Evolutionary conservation across 2,113 vertebrate genomes (phyloP).

Genomic region (Melanerpes formicivorus): DNA sequence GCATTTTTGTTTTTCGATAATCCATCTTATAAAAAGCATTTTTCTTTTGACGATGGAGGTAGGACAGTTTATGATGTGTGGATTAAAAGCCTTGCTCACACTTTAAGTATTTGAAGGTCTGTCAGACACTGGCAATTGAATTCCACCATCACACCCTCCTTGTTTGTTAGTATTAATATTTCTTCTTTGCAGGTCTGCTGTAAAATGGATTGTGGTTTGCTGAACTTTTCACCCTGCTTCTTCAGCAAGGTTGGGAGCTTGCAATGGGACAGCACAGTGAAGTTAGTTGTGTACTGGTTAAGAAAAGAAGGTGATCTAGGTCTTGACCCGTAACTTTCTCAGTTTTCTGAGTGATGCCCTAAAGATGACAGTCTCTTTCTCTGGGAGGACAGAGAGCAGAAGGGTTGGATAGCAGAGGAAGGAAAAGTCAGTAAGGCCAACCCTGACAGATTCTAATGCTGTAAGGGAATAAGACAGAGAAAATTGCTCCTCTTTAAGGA

Average conservation of each 20-base stretch:
- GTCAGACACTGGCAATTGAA: not conserved
- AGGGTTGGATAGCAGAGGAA: not conserved
- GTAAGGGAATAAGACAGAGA: not conserved
- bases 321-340: not conserved
- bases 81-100: conserved; percentile 22
- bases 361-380: not conserved
- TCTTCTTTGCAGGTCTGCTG: conserved; percentile 7
- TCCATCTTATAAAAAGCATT: not conserved
- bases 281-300: not conserved
- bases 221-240: conserved; percentile 46
- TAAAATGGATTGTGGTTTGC: not conserved
- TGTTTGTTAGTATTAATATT: conserved; percentile 29
- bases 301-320: not conserved
- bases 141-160: not conserved
- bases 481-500: not conserved
- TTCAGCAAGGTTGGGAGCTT: not conserved
- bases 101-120: not conserved
- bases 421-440: not conserved
- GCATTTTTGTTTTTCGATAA: not conserved
- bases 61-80: not conserved
- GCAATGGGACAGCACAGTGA: not conserved
- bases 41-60: not conserved
- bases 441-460: not conserved
- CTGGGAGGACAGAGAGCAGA: not conserved
- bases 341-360: not conserved